phyloP scores from a whole-genome alignment of 2,888 invertebrate species.

The Lottia scabra region DNA sequence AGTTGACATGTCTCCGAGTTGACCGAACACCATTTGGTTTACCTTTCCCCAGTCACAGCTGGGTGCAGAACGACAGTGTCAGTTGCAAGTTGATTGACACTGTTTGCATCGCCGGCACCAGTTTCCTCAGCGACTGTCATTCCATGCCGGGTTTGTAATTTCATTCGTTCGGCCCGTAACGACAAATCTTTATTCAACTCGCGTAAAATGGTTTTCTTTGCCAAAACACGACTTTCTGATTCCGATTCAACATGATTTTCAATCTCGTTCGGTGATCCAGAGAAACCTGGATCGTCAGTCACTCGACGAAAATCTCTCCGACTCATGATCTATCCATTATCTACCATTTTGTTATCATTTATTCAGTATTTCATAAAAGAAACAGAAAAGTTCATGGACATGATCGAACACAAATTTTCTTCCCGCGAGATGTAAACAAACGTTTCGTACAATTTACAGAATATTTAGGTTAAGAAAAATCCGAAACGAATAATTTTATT shows the following conservation, averaged over 20 bases:
- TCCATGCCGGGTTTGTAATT: conserved; percentile 32
- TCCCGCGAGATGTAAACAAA: too few species aligned
- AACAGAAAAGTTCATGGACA: too few species aligned
- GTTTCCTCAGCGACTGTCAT: background rate
- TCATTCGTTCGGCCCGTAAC: conserved; percentile 47
- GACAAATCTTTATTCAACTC: conserved; percentile 42
- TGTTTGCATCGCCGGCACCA: background rate
- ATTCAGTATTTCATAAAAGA: too few species aligned
- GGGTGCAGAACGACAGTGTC: background rate
- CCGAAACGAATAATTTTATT: too few species aligned
- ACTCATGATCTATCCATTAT: conserved; percentile 5
- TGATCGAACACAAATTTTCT: too few species aligned
- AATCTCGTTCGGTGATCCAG: conserved; percentile 1
- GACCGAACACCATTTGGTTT: too few species aligned
- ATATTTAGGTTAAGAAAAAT: too few species aligned
- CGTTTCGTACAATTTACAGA: too few species aligned
- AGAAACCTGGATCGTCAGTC: background rate
- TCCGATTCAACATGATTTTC: background rate
- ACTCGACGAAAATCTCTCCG: conserved; percentile 13
- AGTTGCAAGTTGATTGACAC: background rate
- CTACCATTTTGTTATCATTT: too few species aligned
- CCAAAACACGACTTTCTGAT: background rate
- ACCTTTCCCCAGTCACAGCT: background rate
- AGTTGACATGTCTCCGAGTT: too few species aligned
- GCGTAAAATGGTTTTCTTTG: conserved; percentile 27